Percentiles rank a stretch among this genome's conserved stretches.
phyloP scores from a whole-genome alignment of 2,888 invertebrate genomes.

The Diarsia brunnea region DNA sequence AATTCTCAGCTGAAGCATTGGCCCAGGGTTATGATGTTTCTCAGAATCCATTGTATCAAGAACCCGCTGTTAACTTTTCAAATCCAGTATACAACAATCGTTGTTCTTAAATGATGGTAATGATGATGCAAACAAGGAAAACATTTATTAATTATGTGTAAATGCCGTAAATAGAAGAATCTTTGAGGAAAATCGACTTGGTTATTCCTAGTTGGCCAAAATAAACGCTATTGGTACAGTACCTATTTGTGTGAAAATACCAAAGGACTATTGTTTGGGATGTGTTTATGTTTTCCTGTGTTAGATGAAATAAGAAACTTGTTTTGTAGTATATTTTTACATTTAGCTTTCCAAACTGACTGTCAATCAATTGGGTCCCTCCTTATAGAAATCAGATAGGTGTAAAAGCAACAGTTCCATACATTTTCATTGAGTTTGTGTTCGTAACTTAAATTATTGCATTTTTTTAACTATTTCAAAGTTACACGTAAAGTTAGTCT shows the following conservation, averaged over 20 bases:
- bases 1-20: slow-evolving; percentile 75
- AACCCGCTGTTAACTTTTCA: slow-evolving; percentile 71
- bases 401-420: not conserved
- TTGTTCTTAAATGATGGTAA: slow-evolving; percentile 10
- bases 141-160: slow-evolving; percentile 21
- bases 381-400: not conserved
- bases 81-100: slow-evolving; percentile 75
- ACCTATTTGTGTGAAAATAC: not conserved
- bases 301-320: not conserved
- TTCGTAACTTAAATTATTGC: not conserved
- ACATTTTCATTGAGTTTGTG: not conserved
- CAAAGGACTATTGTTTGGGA: not conserved
- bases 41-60: slow-evolving; percentile 75
- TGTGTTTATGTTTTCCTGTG: not conserved
- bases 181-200: slow-evolving; percentile 50
- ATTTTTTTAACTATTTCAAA: not conserved
- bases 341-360: not conserved
- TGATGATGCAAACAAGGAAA: slow-evolving; percentile 43
- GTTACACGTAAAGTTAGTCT: not conserved
- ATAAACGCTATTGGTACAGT: not conserved
- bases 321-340: not conserved
- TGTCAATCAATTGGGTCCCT: not conserved
- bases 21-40: slow-evolving; percentile 74
- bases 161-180: slow-evolving; percentile 14
- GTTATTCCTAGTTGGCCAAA: slow-evolving; percentile 3